These are phyloP conservation scores for Pangasius krempfi DNA, from an alignment of 2,797 vertebrate species.

Conservation along the genomic window DNA sequence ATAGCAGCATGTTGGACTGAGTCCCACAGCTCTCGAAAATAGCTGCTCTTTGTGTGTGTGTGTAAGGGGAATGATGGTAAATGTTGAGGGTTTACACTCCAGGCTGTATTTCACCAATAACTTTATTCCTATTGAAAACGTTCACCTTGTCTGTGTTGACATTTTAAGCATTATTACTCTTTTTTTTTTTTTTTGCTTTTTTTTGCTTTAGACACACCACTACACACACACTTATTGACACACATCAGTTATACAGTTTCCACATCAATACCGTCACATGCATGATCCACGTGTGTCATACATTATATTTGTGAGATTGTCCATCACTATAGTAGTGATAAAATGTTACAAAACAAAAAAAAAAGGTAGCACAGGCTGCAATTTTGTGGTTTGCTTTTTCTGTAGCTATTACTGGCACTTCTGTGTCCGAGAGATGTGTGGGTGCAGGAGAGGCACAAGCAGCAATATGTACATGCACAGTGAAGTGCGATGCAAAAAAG, in stretches of 20 bases:
- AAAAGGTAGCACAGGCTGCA: not conserved
- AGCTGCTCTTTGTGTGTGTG: conserved; percentile 23
- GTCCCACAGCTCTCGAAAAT: conserved; percentile 21
- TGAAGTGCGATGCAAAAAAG: not conserved
- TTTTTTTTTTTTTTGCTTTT: not conserved
- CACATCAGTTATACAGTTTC: not conserved
- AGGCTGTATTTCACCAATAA: conserved; percentile 43
- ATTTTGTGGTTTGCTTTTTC: conserved; percentile 48
- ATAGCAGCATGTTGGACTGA: conserved; percentile 35
- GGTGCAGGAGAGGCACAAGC: conserved; percentile 12
- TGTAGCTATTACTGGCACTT: conserved; percentile 61
- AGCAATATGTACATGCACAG: not conserved
- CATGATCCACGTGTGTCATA: not conserved
- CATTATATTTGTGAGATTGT: not conserved
- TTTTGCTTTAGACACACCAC: not conserved
- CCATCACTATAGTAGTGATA: not conserved
- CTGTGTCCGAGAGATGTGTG: conserved; percentile 22
- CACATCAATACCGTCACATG: not conserved
- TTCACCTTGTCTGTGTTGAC: conserved; percentile 45
- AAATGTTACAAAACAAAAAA: not conserved
- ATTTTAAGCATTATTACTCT: not conserved
- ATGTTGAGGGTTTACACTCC: not conserved
- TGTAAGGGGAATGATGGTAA: not conserved
- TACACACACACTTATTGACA: not conserved
- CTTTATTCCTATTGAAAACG: conserved; percentile 54